Percentiles rank a stretch among this genome's conserved stretches.
These are phyloP conservation scores for Propithecus perrieri DNA, from an alignment of 2,797 vertebrate genomes.

Conservation along the genomic window DNA sequence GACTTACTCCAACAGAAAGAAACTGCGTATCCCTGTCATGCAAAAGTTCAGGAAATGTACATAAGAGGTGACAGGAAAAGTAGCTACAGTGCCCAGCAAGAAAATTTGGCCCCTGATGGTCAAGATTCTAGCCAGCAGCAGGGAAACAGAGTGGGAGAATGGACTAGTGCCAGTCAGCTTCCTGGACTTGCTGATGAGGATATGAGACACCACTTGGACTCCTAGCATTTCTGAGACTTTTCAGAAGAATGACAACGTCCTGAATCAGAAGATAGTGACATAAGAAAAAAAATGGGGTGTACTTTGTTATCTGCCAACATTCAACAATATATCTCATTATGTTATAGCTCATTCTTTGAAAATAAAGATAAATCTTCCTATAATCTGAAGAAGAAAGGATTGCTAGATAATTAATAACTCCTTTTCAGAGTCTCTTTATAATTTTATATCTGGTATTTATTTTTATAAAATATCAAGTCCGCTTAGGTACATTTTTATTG, in stretches of 20 bases:
- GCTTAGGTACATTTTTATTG: not conserved
- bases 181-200: too few species aligned
- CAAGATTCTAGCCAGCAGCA: not conserved
- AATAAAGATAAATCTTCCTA: not conserved
- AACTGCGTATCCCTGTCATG: not conserved
- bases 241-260: not conserved
- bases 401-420: not conserved
- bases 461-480: not conserved
- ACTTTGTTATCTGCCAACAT: not conserved
- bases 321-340: not conserved
- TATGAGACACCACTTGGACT: not conserved
- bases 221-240: not conserved
- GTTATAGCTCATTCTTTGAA: not conserved
- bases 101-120: not conserved
- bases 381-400: not conserved
- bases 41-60: not conserved
- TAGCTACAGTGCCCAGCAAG: not conserved
- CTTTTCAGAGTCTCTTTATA: not conserved
- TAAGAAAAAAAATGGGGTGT: not conserved
- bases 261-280: not conserved
- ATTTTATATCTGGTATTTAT: not conserved
- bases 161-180: not conserved
- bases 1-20: not conserved
- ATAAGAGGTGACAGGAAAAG: not conserved
- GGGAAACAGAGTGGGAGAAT: fast-evolving